A percentile compares a stretch with the other conserved stretches of the same genome.
Conservation (phyloP, 2,888 invertebrate genomes). For the Drosophila sordidapex region DNA sequence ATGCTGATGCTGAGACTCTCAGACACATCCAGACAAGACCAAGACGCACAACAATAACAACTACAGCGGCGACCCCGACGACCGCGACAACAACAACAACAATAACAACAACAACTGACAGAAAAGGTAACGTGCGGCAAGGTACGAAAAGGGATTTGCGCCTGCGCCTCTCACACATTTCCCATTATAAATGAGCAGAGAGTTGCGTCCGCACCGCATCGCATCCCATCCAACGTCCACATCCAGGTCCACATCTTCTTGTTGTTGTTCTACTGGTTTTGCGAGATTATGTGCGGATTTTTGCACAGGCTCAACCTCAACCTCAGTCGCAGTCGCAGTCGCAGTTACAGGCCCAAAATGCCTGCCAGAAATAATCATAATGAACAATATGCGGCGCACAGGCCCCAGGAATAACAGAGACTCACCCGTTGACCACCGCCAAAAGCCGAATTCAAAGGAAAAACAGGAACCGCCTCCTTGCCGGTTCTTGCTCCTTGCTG, state of each 20-base stretch:
- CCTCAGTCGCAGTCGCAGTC: conserved; percentile 13
- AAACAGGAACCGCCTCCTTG: conserved; percentile 62
- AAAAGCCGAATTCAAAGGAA: conserved; percentile 73
- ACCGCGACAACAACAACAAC: conserved; percentile 38
- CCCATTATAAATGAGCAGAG: conserved; percentile 75
- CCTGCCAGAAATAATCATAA: conserved; percentile 75
- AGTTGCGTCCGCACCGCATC: conserved; percentile 27
- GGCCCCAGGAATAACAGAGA: conserved; percentile 45
- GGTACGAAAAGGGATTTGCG: conserved; percentile 74
- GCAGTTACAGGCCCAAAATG: conserved; percentile 46
- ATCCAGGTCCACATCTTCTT: conserved; percentile 45
- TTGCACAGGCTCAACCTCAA: conserved; percentile 61
- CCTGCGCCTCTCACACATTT: conserved; percentile 75
- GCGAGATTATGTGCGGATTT: conserved; percentile 79
- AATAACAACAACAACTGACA: conserved; percentile 43
- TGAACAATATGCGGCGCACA: conserved; percentile 67
- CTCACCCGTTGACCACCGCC: conserved; percentile 47
- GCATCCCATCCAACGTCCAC: conserved; percentile 19
- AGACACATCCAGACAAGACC: conserved; percentile 59
- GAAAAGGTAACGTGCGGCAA: conserved; percentile 52
- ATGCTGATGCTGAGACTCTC: conserved; percentile 32
- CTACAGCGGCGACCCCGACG: conserved; percentile 55
- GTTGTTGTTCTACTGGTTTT: conserved; percentile 80
- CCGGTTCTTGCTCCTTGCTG: conserved; percentile 19
- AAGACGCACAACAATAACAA: conserved; percentile 55